Evolutionary conservation across 2,888 invertebrate genomes (phyloP).

Genomic region (Uloborus plumipes): DNA sequence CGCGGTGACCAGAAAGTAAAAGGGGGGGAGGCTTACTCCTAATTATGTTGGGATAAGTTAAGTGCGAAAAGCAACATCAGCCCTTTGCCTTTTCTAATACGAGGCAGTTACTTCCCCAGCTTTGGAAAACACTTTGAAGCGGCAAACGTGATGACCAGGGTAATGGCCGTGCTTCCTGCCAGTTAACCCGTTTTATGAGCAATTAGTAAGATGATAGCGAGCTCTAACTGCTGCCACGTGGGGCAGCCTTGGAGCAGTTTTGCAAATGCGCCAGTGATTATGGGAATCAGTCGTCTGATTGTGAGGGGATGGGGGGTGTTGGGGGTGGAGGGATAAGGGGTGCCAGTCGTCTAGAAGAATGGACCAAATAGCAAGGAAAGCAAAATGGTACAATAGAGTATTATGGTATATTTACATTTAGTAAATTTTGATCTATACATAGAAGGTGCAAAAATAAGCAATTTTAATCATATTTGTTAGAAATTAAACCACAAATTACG

Average conservation of each 20-base stretch:
- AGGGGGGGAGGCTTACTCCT: background rate
- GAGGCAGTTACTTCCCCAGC: slow-evolving; percentile 13
- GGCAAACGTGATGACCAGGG: slow-evolving; percentile 14
- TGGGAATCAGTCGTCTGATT: too few species aligned
- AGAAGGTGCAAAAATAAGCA: too few species aligned
- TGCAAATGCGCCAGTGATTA: background rate
- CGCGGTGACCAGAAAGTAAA: too few species aligned
- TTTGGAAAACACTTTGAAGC: slow-evolving; percentile 1
- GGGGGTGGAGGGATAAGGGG: too few species aligned
- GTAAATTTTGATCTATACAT: too few species aligned
- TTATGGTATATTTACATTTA: too few species aligned
- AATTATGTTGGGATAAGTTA: slow-evolving; percentile 12
- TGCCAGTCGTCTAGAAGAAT: too few species aligned
- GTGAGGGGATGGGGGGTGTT: too few species aligned
- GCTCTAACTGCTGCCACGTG: background rate
- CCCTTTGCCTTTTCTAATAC: slow-evolving; percentile 7
- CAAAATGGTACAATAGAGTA: too few species aligned
- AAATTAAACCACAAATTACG: too few species aligned
- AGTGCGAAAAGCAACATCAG: background rate
- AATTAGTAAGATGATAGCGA: slow-evolving; percentile 38
- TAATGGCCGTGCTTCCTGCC: slow-evolving; percentile 32
- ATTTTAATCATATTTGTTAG: too few species aligned
- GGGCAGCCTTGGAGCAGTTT: background rate
- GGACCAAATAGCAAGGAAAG: too few species aligned
- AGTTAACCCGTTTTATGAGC: slow-evolving; percentile 39